Conservation (phyloP, 1,140 invertebrate species). For the Chironomus striatipennis region DNA sequence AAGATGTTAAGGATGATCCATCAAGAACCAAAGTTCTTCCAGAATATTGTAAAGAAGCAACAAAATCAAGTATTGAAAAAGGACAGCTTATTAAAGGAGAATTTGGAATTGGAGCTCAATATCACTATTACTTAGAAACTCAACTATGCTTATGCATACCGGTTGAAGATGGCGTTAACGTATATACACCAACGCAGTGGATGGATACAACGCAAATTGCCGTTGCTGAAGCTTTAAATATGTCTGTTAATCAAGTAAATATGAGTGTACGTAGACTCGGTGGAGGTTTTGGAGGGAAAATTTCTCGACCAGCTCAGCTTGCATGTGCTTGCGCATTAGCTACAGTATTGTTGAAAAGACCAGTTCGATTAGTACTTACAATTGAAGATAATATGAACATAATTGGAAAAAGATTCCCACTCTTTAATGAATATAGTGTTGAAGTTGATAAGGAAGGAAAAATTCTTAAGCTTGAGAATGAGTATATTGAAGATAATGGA, state of each 20-base stretch:
- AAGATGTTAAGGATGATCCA: no score
- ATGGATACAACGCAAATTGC: conserved; percentile 51
- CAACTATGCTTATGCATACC: conserved; percentile 54
- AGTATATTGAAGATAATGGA: conserved; percentile 42
- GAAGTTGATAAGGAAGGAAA: conserved; percentile 42
- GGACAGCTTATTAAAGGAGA: background rate
- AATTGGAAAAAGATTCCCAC: conserved; percentile 50
- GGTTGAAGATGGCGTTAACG: conserved; percentile 56
- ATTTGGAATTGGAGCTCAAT: conserved; percentile 38
- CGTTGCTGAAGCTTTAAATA: conserved; percentile 48
- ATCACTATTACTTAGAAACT: conserved; percentile 55
- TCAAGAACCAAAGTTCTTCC: no score
- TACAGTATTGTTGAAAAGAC: conserved; percentile 46
- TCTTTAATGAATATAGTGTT: conserved; percentile 50
- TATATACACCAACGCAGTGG: conserved; percentile 57
- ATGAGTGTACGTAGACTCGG: conserved; percentile 48
- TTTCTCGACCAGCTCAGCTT: conserved; percentile 39
- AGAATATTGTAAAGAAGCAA: no score
- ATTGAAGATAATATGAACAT: conserved; percentile 52
- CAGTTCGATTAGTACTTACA: conserved; percentile 49
- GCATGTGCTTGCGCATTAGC: conserved; percentile 47
- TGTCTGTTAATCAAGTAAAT: conserved; percentile 43
- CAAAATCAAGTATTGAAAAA: no score
- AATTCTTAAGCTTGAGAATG: conserved; percentile 41
- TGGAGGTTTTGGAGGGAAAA: conserved; percentile 52